Base-by-base conservation (phyloP, 1,140 invertebrate genomes). In the Hypsibius dujardini region DNA sequence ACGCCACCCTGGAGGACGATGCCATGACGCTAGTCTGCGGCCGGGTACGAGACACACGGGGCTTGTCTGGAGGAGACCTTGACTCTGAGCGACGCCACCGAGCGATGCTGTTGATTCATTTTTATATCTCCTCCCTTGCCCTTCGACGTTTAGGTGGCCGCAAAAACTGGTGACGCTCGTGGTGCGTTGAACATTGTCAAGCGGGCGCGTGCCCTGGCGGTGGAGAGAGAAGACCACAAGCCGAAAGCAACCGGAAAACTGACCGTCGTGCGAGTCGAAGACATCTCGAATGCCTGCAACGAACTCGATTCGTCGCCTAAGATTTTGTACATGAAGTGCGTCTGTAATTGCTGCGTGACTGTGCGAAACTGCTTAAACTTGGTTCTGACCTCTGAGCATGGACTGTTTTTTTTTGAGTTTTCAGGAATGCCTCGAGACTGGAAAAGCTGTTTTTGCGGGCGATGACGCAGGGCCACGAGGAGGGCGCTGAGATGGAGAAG, bases 131-230 rank as follows among this genome's bases (percentile, higher is more conserved):
- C 71, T 12, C 7, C 45, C 50, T 70, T 67, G 70, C 1, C 72
- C n/a, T 56, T 73, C 14, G 70, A 42, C 73, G 84, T 84, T 72
- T 89, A 92, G 86, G 92, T 98, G 14, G 93, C 95, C 46, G 90
- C 93, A 0, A 86, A 97, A 0, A 96, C 93, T 0, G 95, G 95
- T 0, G 95, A 98, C 83, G 93, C 95, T 1, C 83, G 95, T 42
- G 82, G 95, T 75, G 95, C 94, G 0, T 80, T 98, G 2, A 93
- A 97, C 75, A 91, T 98, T 72, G 94, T 94, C 76, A 83, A 90
- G 1, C 83, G 92, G 40, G 87, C 94, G 1, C 86, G 90, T 1
- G 94, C 98, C 82, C 85, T 95, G 47, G 86, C 89, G 0, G 87
- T 90, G 76, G 62, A 2, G 12, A 46, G 42, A 2, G n/a, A n/a